Percentiles rank a stretch among this genome's conserved stretches.
phyloP scores from a whole-genome alignment of 1,140 invertebrate genomes.

The Drosophila kanapiae region DNA sequence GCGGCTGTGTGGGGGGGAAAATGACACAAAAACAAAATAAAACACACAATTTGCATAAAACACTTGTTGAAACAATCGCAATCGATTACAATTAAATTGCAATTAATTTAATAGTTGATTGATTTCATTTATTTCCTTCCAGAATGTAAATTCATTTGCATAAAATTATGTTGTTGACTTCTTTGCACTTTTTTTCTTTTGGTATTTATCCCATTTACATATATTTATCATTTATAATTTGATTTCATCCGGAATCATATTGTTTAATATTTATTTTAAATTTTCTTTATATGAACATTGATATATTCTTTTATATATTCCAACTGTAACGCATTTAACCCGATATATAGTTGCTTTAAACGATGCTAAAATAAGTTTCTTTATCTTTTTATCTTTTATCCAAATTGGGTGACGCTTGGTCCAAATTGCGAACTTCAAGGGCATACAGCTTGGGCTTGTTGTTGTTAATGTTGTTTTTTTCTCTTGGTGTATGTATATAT shows the following conservation, averaged over 20 bases:
- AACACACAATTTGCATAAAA: constrained; percentile 9
- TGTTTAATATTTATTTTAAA: too few relatives aligned
- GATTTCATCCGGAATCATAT: background rate
- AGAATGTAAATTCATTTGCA: background rate
- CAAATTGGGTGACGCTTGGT: too few relatives aligned
- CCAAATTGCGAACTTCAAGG: background rate
- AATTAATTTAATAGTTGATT: background rate
- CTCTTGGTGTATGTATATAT: background rate
- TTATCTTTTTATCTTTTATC: too few relatives aligned
- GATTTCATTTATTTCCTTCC: background rate
- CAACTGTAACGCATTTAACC: too few relatives aligned
- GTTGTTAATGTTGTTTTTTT: background rate
- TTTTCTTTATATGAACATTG: too few relatives aligned
- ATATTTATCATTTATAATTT: background rate
- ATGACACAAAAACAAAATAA: constrained; percentile 8
- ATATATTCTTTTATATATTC: too few relatives aligned
- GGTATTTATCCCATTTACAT: background rate
- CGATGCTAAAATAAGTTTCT: too few relatives aligned
- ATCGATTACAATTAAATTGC: background rate
- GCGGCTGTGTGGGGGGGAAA: background rate
- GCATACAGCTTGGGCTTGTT: background rate
- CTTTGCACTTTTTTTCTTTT: background rate
- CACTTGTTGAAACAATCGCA: constrained; percentile 6
- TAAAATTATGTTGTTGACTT: background rate
- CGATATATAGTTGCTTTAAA: too few relatives aligned